Conservation (phyloP, 2,797 vertebrate genomes). For the Takifugu ocellatus region DNA sequence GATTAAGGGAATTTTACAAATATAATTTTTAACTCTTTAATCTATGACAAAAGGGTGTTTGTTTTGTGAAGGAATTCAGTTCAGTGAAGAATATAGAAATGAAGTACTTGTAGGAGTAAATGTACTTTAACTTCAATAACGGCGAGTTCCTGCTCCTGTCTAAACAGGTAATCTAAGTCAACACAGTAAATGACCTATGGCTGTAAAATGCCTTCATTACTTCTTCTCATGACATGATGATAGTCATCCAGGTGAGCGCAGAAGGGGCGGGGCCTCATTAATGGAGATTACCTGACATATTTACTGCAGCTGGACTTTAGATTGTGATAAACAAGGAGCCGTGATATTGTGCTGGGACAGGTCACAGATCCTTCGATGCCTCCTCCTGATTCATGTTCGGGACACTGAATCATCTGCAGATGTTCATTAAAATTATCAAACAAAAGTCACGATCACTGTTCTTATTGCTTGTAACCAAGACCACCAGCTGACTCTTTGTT, state of each 20-base stretch:
- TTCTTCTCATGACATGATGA: background rate
- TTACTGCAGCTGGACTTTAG: constrained; percentile 46
- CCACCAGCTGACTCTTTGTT: too few species aligned
- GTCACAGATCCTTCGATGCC: too few species aligned
- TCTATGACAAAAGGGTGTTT: too few species aligned
- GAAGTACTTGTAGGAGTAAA: background rate
- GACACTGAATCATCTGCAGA: too few species aligned
- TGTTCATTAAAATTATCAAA: too few species aligned
- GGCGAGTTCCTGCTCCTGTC: background rate
- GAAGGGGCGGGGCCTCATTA: background rate
- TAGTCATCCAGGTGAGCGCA: constrained; percentile 3
- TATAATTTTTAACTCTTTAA: too few species aligned
- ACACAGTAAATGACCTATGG: background rate
- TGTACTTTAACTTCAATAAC: background rate
- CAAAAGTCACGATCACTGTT: too few species aligned
- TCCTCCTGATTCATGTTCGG: too few species aligned
- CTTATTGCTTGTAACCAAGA: too few species aligned
- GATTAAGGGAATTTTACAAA: too few species aligned
- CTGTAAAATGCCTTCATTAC: background rate
- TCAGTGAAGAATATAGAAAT: background rate
- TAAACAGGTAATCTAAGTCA: background rate
- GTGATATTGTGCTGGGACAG: too few species aligned
- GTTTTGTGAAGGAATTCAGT: background rate
- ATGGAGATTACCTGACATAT: constrained; percentile 16
- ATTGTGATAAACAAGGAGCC: constrained; percentile 10